These are phyloP conservation scores for Psittacara wagleri DNA, from an alignment of 2,113 vertebrate species.

Conservation along the genomic window DNA sequence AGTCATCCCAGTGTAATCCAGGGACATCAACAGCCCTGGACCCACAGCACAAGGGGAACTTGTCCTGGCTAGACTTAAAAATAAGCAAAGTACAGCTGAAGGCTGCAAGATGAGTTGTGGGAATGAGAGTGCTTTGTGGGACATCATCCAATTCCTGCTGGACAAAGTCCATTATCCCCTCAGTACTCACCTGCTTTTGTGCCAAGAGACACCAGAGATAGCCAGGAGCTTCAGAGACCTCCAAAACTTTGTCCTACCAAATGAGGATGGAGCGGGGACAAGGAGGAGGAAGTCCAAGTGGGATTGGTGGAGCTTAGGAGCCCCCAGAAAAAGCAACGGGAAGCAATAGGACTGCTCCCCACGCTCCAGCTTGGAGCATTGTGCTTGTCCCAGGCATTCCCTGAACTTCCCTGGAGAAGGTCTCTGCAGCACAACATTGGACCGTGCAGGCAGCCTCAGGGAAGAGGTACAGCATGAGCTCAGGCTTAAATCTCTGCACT, in stretches of 20 bases:
- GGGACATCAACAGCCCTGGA: neutral
- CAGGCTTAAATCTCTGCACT: neutral
- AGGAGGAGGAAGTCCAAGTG: neutral
- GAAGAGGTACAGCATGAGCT: accelerated
- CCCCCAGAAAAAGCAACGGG: accelerated
- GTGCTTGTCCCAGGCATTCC: accelerated
- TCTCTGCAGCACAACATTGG: neutral
- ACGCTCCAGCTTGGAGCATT: accelerated
- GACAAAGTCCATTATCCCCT: conserved; percentile 33
- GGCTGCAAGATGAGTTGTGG: conserved; percentile 48
- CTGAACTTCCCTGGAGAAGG: neutral
- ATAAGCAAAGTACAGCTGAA: neutral
- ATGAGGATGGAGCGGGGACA: accelerated
- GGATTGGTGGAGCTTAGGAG: neutral
- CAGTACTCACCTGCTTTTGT: neutral
- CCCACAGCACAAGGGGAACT: conserved; percentile 20
- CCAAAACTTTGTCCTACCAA: neutral
- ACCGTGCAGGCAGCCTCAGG: accelerated
- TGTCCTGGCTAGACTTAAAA: neutral
- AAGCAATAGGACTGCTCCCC: neutral
- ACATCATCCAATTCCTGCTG: conserved; percentile 57
- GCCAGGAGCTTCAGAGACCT: neutral
- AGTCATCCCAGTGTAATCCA: neutral
- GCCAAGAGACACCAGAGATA: neutral
- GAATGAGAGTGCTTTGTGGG: conserved; percentile 66